These are phyloP conservation scores for Xestia xanthographa DNA, from an alignment of 2,888 invertebrate genomes.

Conservation along the genomic window DNA sequence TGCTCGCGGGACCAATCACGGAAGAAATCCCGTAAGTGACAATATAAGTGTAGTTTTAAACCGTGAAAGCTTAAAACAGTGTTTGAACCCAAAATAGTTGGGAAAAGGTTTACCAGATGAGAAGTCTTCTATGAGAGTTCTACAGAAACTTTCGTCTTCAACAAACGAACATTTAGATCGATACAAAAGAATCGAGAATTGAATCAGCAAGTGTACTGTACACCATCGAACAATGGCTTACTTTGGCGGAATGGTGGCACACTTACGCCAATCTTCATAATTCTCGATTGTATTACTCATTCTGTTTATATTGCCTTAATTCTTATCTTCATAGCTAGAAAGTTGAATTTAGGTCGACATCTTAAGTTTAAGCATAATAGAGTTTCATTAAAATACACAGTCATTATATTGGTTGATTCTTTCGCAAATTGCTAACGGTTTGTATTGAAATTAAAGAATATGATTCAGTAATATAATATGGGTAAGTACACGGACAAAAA, in stretches of 20 bases:
- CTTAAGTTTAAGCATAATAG: constrained; percentile 45
- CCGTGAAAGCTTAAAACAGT: too few relatives aligned
- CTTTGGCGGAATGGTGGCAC: constrained; percentile 72
- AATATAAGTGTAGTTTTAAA: too few relatives aligned
- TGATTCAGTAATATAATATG: constrained; percentile 1
- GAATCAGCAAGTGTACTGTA: constrained; percentile 48
- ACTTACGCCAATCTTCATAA: constrained; percentile 83
- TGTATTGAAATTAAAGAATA: constrained; percentile 37
- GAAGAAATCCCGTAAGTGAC: too few relatives aligned
- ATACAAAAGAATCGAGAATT: constrained; percentile 57
- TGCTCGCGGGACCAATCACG: too few relatives aligned
- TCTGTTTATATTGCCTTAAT: constrained; percentile 79
- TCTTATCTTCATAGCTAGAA: constrained; percentile 80
- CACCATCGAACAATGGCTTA: constrained; percentile 60
- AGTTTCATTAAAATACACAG: constrained; percentile 47
- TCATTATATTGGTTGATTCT: constrained; percentile 46
- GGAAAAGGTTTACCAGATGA: not conserved
- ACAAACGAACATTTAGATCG: constrained; percentile 19
- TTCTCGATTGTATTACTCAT: constrained; percentile 74
- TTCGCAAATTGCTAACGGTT: constrained; percentile 41
- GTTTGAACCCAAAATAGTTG: too few relatives aligned
- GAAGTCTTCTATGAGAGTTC: too few relatives aligned
- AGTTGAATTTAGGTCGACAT: constrained; percentile 64
- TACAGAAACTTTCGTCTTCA: constrained; percentile 12
- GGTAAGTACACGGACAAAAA: constrained; percentile 27